These are phyloP conservation scores for Gambusia yucatana DNA, from an alignment of 2,797 vertebrate genomes.

Conservation along the genomic window DNA sequence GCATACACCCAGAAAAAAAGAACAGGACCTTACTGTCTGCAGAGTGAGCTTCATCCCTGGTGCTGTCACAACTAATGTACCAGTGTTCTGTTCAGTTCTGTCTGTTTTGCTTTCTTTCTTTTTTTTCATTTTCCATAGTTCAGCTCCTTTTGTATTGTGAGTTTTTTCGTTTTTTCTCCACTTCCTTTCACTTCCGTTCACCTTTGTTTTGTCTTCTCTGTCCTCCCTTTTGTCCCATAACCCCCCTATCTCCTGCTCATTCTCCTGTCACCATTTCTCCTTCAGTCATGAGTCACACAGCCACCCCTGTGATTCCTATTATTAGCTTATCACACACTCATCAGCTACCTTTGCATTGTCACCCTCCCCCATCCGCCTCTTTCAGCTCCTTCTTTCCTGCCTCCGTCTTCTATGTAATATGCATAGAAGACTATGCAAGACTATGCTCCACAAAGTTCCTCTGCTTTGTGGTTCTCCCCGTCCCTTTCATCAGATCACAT, in stretches of 20 bases:
- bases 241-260: slow-evolving; percentile 1
- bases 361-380: not conserved
- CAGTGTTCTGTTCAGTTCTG: not conserved
- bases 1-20: not conserved
- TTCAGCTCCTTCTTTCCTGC: not conserved
- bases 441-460: not conserved
- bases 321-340: slow-evolving; percentile 40
- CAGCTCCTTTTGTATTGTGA: slow-evolving; percentile 5
- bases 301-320: slow-evolving; percentile 21
- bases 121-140: slow-evolving; percentile 19
- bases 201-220: slow-evolving; percentile 4
- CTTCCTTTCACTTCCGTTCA: not conserved
- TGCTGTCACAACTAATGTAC: slow-evolving; percentile 41
- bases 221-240: slow-evolving; percentile 28
- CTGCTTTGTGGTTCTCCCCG: not conserved
- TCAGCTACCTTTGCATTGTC: slow-evolving; percentile 40
- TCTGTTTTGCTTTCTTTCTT: not conserved
- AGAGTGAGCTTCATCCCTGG: slow-evolving; percentile 8
- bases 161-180: slow-evolving; percentile 4
- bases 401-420: slow-evolving; percentile 8
- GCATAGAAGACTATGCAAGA: no score
- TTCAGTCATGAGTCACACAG: slow-evolving; percentile 46
- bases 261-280: slow-evolving; percentile 19
- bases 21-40: slow-evolving; percentile 22
- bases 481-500: not conserved